Evolutionary conservation across 2,888 invertebrate genomes (phyloP).

Genomic region (Hydropsyche betteni): DNA sequence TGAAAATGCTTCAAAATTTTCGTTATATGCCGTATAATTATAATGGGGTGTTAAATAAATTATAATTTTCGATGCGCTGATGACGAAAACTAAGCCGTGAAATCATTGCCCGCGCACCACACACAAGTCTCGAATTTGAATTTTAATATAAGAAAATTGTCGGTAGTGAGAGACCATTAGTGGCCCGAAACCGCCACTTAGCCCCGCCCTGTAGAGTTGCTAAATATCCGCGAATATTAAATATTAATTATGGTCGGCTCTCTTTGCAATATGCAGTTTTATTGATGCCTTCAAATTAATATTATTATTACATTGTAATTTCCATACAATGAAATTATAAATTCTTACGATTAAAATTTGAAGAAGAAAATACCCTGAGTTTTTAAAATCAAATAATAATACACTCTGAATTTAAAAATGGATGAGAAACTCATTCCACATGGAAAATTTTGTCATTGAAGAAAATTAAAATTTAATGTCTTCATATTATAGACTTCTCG

Average conservation of each 20-base stretch:
- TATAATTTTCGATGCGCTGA: conserved; percentile 28
- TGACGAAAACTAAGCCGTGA: conserved; percentile 8
- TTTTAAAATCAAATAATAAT: no score
- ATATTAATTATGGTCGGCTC: not conserved
- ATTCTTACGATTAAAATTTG: no score
- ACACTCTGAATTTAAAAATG: no score
- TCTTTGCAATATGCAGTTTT: no score
- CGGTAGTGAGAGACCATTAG: conserved; percentile 24
- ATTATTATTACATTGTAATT: no score
- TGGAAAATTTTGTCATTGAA: no score
- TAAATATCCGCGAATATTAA: conserved; percentile 25
- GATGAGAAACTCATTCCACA: no score
- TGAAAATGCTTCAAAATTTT: no score
- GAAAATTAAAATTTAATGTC: not conserved
- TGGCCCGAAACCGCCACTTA: conserved; percentile 29
- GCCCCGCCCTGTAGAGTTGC: conserved; percentile 17
- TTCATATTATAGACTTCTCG: conserved; percentile 10
- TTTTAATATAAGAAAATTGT: conserved; percentile 40
- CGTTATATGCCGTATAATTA: conserved; percentile 3
- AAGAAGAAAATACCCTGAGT: no score
- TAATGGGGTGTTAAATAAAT: conserved; percentile 34
- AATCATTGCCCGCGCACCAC: conserved; percentile 14
- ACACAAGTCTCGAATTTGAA: conserved; percentile 25
- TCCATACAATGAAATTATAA: no score
- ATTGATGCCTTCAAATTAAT: no score